These are phyloP conservation scores for Eledone cirrhosa DNA, from an alignment of 2,888 invertebrate species.

Conservation along the genomic window DNA sequence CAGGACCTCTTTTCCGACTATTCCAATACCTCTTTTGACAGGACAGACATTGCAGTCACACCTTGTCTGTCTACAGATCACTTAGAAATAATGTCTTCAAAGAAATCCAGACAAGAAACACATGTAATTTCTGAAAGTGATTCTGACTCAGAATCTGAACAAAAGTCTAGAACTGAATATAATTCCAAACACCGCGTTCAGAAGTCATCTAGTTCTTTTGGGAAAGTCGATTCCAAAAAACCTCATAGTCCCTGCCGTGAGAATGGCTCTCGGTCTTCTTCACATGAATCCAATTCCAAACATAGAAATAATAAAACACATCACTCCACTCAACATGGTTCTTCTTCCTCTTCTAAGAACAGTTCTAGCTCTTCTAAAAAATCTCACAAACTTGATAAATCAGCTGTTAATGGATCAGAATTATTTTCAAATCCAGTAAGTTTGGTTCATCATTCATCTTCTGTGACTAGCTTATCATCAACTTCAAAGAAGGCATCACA, in stretches of 20 bases:
- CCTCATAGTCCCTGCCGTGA: background rate
- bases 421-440: constrained; percentile 6
- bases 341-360: constrained; percentile 4
- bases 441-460: background rate
- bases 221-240: background rate
- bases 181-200: background rate
- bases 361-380: background rate
- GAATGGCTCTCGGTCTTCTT: background rate
- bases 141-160: constrained; percentile 18
- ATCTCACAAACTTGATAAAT: background rate
- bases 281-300: background rate
- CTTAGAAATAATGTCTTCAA: background rate
- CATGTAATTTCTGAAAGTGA: constrained; percentile 50
- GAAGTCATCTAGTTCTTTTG: background rate
- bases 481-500: too few relatives aligned
- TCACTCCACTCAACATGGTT: background rate
- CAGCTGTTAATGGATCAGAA: constrained; percentile 10
- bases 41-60: background rate
- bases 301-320: background rate
- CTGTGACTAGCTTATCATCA: background rate
- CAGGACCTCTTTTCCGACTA: constrained; percentile 44
- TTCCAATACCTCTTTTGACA: constrained; percentile 39
- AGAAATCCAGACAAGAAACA: constrained; percentile 8
- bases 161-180: background rate
- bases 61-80: background rate